Conservation (phyloP, 2,797 vertebrate genomes). For the Pantherophis vulpinus region DNA sequence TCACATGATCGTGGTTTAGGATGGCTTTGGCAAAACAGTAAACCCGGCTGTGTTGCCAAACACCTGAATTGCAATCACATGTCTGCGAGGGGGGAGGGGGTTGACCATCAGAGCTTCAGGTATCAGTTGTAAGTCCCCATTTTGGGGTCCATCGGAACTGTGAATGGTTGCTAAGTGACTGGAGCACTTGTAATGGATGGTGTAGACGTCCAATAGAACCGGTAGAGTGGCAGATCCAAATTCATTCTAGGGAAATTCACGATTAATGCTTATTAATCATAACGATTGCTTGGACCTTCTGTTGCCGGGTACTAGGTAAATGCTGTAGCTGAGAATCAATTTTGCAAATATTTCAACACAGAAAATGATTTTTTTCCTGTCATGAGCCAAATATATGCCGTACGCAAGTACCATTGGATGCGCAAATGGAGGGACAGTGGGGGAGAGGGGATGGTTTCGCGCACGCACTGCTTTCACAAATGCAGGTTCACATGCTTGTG, state of each 20-base stretch:
- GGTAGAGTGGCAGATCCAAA: background rate
- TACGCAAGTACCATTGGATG: accelerated
- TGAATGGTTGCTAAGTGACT: background rate
- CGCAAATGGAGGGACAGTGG: no score
- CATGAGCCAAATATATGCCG: background rate
- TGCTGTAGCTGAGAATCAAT: background rate
- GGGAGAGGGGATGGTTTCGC: background rate
- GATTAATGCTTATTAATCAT: background rate
- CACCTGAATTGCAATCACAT: background rate
- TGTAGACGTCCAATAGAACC: background rate
- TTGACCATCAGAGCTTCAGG: background rate
- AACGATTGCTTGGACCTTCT: background rate
- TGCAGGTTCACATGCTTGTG: background rate
- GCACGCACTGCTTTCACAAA: background rate
- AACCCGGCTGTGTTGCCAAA: no score
- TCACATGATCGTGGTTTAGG: no score
- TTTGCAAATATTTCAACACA: background rate
- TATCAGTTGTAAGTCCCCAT: background rate
- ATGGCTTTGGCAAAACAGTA: no score
- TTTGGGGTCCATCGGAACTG: background rate
- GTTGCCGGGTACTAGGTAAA: background rate
- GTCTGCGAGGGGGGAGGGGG: background rate
- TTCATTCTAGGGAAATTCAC: background rate
- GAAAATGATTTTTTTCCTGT: background rate
- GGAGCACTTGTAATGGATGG: background rate